phyloP scores from a whole-genome alignment of 1,140 invertebrate species.

The Ceratoteleas bidentatus region DNA sequence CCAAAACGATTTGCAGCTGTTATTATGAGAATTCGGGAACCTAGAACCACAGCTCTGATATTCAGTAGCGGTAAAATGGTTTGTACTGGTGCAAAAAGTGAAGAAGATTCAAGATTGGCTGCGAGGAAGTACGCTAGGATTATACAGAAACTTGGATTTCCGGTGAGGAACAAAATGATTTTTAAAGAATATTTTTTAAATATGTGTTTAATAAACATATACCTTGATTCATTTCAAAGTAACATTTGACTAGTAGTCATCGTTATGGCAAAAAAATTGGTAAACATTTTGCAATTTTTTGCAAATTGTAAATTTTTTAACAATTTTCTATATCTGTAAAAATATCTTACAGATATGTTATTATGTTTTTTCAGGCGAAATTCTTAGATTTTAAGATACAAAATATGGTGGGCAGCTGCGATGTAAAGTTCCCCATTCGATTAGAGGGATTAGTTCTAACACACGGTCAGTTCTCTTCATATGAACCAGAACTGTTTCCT shows the following conservation, averaged over 20 bases:
- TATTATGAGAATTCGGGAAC: slow-evolving; percentile 99
- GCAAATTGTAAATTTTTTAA: too few species aligned
- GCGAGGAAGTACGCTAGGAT: slow-evolving; percentile 99
- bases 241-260: too few species aligned
- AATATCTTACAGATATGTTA: too few species aligned
- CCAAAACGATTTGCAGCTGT: slow-evolving; percentile 99
- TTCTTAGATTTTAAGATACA: slow-evolving; percentile 99
- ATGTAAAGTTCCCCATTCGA: slow-evolving; percentile 99
- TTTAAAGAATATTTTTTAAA: too few species aligned
- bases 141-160: slow-evolving; percentile 99
- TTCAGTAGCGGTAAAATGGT: slow-evolving; percentile 99
- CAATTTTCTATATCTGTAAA: too few species aligned
- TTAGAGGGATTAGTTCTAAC: slow-evolving; percentile 98
- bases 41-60: slow-evolving; percentile 98
- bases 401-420: slow-evolving; percentile 99
- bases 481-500: slow-evolving; percentile 97
- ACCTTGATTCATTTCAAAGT: too few species aligned
- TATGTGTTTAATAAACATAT: too few species aligned
- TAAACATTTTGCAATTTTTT: too few species aligned
- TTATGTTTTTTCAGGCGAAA: slow-evolving; percentile 93
- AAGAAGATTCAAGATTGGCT: slow-evolving; percentile 97
- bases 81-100: slow-evolving; percentile 99
- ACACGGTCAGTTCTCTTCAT: slow-evolving; percentile 98
- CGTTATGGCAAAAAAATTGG: too few species aligned
- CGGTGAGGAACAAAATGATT: slow-evolving; percentile 83